phyloP scores from a whole-genome alignment of 2,797 vertebrate genomes.

The Dipus sagitta region DNA sequence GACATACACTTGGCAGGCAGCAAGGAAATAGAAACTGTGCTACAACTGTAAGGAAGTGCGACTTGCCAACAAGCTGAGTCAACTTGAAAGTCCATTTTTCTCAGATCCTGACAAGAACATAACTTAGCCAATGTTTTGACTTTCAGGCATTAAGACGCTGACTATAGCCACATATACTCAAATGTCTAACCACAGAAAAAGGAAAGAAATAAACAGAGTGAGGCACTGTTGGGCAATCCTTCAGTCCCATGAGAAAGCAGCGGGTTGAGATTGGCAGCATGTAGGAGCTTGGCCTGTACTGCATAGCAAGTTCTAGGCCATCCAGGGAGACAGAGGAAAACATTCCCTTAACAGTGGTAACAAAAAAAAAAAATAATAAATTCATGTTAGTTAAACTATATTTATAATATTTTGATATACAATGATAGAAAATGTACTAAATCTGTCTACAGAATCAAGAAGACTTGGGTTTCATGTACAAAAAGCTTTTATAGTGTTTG shows the following conservation, averaged over 20 bases:
- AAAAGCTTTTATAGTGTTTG: background rate
- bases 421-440: constrained; percentile 14
- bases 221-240: background rate
- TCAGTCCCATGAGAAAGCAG: background rate
- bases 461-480: background rate
- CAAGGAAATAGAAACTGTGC: background rate
- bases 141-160: background rate
- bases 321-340: background rate
- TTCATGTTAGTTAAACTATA: too few relatives aligned
- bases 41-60: background rate
- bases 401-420: background rate
- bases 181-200: too few relatives aligned
- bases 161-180: too few relatives aligned
- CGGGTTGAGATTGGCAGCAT: background rate
- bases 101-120: background rate
- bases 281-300: background rate
- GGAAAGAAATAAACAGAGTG: background rate
- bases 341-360: background rate
- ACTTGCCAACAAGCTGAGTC: background rate
- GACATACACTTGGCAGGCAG: background rate
- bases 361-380: background rate
- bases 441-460: background rate
- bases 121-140: background rate
- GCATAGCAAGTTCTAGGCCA: background rate
- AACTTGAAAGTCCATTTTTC: background rate